These are phyloP conservation scores for Trichosurus vulpecula DNA, from an alignment of 2,797 vertebrate species.

Conservation along the genomic window DNA sequence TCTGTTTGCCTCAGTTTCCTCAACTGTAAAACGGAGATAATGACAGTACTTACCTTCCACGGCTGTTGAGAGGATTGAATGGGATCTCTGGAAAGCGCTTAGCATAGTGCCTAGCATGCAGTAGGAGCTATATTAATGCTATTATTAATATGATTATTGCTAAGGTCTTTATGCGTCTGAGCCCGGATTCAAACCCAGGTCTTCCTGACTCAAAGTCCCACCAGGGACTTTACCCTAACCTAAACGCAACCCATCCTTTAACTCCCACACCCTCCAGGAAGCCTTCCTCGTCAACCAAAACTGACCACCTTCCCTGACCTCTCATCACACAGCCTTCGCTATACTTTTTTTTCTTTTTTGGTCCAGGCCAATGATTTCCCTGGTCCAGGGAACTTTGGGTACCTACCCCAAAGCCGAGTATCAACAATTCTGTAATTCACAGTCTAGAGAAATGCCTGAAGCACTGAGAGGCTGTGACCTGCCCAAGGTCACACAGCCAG, in stretches of 20 bases:
- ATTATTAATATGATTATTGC: neutral
- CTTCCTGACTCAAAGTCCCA: neutral
- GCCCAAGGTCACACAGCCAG: neutral
- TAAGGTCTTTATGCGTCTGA: neutral
- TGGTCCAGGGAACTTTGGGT: neutral
- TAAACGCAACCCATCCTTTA: neutral
- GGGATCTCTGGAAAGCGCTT: neutral
- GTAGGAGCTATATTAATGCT: neutral
- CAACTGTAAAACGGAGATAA: neutral
- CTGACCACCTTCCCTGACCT: neutral
- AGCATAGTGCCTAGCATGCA: neutral
- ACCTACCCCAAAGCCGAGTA: neutral
- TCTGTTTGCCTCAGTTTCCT: neutral
- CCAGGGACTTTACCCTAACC: neutral
- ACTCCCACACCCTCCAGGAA: neutral
- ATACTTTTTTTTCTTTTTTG: neutral
- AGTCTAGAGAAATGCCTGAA: neutral
- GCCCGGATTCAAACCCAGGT: neutral
- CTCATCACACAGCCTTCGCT: neutral
- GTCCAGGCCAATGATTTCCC: neutral
- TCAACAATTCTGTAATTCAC: neutral
- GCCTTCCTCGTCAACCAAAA: neutral
- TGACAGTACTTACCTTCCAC: neutral
- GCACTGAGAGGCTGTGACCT: neutral
- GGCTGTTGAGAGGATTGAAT: neutral